phyloP scores from a whole-genome alignment of 1,140 invertebrate species.

The Drosophila eugracilis region DNA sequence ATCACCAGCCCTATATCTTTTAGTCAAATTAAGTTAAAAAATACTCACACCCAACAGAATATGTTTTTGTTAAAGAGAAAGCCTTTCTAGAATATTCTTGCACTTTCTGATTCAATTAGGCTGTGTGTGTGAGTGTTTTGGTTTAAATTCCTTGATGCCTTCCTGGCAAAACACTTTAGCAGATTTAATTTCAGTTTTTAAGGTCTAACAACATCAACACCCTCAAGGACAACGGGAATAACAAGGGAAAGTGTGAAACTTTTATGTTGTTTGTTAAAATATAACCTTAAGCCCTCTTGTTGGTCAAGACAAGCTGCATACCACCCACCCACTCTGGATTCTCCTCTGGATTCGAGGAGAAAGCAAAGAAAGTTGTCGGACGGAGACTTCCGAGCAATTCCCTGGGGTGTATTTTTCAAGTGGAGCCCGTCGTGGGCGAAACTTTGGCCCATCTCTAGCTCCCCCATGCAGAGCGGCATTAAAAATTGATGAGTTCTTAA shows the following conservation, averaged over 20 bases:
- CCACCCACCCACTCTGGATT: not conserved
- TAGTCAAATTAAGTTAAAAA: too few relatives aligned
- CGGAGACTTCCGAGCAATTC: conserved; percentile 51
- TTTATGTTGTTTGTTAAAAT: conserved; percentile 73
- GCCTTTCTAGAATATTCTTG: not conserved
- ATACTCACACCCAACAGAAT: too few relatives aligned
- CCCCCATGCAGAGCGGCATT: conserved; percentile 70
- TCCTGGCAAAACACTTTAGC: conserved; percentile 29
- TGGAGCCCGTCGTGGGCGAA: conserved; percentile 40
- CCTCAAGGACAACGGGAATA: conserved; percentile 23
- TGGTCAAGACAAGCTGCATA: conserved; percentile 38
- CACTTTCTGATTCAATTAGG: not conserved
- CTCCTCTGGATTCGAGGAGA: not conserved
- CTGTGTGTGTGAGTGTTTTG: not conserved
- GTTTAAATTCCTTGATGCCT: not conserved
- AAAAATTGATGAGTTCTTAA: conserved; percentile 84
- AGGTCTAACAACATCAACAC: conserved; percentile 32
- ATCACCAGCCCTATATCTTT: too few relatives aligned
- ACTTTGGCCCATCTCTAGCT: conserved; percentile 36
- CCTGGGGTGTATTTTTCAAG: conserved; percentile 79
- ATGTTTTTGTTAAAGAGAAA: too few relatives aligned
- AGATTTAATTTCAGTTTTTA: conserved; percentile 27
- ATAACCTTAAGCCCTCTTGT: conserved; percentile 67
- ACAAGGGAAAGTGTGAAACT: conserved; percentile 66
- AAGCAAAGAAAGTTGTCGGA: conserved; percentile 32